These are phyloP conservation scores for Ammospiza maritima DNA, from an alignment of 2,797 vertebrate species.

Conservation along the genomic window DNA sequence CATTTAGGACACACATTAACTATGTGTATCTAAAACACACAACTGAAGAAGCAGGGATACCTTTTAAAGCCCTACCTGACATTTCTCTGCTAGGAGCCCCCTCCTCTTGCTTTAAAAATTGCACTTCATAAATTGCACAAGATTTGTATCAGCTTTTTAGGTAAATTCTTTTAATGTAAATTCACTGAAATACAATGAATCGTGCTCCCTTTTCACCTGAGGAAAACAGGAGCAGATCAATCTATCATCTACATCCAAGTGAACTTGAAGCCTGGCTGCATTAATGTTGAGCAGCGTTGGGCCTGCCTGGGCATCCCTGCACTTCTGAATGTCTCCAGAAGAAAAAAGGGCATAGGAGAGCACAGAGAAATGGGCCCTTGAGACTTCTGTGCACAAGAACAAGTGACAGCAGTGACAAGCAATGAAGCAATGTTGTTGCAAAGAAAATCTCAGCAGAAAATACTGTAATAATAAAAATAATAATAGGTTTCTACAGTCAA, in stretches of 20 bases:
- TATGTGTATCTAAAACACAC: neutral
- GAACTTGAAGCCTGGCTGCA: neutral
- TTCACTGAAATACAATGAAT: neutral
- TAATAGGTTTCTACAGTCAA: neutral
- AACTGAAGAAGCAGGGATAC: neutral
- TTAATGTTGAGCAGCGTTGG: neutral
- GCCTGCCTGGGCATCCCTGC: neutral
- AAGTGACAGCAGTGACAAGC: neutral
- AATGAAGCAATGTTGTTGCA: neutral
- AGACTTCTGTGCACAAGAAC: neutral
- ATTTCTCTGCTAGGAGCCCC: neutral
- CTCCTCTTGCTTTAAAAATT: neutral
- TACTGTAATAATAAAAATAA: neutral
- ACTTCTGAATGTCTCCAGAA: fast-evolving
- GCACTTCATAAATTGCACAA: neutral
- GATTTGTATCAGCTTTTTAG: neutral
- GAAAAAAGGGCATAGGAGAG: neutral
- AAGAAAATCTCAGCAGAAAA: neutral
- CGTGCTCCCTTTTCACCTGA: neutral
- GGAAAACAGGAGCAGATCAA: neutral
- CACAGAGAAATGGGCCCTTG: neutral
- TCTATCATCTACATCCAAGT: neutral
- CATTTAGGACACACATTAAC: neutral
- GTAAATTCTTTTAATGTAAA: neutral
- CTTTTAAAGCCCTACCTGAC: neutral